Conservation (phyloP, 2,113 vertebrate genomes). For the Tachysurus vachellii region DNA sequence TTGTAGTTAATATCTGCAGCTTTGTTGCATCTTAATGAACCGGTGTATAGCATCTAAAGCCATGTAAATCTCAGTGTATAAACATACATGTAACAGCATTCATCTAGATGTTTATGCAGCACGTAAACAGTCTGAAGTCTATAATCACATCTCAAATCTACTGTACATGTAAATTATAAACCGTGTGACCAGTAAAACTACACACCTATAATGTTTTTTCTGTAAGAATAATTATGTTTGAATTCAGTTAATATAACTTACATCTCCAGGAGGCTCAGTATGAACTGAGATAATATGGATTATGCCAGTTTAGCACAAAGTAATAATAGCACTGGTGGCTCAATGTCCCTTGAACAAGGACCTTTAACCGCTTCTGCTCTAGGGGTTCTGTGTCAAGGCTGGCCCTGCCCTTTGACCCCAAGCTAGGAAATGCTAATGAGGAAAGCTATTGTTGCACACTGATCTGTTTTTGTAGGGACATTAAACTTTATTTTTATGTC, state of each 20-base stretch:
- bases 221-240: not conserved
- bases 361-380: too few relatives aligned
- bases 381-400: too few relatives aligned
- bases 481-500: too few relatives aligned
- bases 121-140: not conserved
- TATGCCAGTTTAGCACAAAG: not conserved
- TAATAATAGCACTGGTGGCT: too few relatives aligned
- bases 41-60: not conserved
- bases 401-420: too few relatives aligned
- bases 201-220: not conserved
- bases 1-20: not conserved
- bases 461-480: too few relatives aligned
- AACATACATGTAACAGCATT: not conserved
- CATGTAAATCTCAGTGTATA: not conserved
- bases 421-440: too few relatives aligned
- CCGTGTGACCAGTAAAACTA: not conserved
- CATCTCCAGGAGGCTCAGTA: not conserved
- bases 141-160: not conserved
- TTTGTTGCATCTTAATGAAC: not conserved
- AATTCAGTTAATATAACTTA: not conserved
- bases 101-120: not conserved
- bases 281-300: not conserved
- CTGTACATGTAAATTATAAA: not conserved
- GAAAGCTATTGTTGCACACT: too few relatives aligned
- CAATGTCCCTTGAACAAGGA: too few relatives aligned